A percentile compares a stretch with the other conserved stretches of the same genome.
Conservation (phyloP, 2,113 vertebrate species). For the Hepsetus odoe region DNA sequence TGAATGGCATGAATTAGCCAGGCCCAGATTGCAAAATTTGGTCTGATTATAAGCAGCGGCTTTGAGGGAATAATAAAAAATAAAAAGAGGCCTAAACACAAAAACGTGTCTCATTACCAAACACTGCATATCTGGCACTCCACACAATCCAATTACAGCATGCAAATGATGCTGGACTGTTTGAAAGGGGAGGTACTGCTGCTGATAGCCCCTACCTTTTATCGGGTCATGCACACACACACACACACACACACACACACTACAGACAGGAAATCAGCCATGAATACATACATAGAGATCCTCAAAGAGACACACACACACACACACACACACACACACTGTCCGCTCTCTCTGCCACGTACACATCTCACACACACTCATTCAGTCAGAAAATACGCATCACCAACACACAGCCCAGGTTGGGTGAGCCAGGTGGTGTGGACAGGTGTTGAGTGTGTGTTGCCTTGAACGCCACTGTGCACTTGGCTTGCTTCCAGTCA, state of each 20-base stretch:
- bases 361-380: background rate
- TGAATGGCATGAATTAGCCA: slow-evolving; percentile 28
- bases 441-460: slow-evolving; percentile 92
- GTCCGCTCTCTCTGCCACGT: slow-evolving; percentile 40
- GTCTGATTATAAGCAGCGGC: slow-evolving; percentile 35
- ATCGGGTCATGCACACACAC: slow-evolving; percentile 69
- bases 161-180: slow-evolving; percentile 86
- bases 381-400: slow-evolving; percentile 14
- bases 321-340: slow-evolving; percentile 41
- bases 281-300: slow-evolving; percentile 24
- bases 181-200: slow-evolving; percentile 84
- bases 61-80: slow-evolving; percentile 39
- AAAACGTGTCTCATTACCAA: slow-evolving; percentile 49
- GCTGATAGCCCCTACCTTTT: slow-evolving; percentile 84
- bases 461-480: slow-evolving; percentile 84
- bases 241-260: slow-evolving; percentile 48
- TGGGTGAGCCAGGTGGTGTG: slow-evolving; percentile 87
- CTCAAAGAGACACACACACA: slow-evolving; percentile 4
- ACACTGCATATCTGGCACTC: slow-evolving; percentile 51
- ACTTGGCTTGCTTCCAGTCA: slow-evolving; percentile 88
- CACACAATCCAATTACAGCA: slow-evolving; percentile 80
- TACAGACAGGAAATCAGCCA: slow-evolving; percentile 1
- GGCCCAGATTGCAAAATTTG: slow-evolving; percentile 17
- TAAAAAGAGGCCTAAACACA: slow-evolving; percentile 69
- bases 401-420: slow-evolving; percentile 78